Evolutionary conservation across 2,797 vertebrate genomes (phyloP).

Genomic region (Alfaro cultratus): DNA sequence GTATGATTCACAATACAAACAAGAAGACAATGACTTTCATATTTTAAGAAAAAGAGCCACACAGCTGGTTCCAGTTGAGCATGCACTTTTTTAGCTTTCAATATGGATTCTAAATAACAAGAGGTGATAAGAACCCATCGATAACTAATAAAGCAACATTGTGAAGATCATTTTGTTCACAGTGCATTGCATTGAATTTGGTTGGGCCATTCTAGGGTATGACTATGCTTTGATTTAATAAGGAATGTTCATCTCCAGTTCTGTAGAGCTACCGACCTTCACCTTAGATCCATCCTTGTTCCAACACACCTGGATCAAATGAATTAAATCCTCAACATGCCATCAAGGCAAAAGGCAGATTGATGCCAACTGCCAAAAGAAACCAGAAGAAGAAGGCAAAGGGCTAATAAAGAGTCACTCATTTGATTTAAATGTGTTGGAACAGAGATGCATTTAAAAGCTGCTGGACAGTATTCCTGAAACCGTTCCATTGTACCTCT

Average conservation of each 20-base stretch:
- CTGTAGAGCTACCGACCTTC: not conserved
- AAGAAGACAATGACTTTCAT: slow-evolving; percentile 31
- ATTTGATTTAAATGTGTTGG: not conserved
- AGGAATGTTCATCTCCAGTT: not conserved
- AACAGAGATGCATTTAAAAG: not conserved
- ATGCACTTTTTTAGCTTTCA: slow-evolving; percentile 30
- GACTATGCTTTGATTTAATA: not conserved
- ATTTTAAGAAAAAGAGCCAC: slow-evolving; percentile 34
- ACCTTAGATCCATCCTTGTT: not conserved
- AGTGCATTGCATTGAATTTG: not conserved
- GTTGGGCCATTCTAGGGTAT: not conserved
- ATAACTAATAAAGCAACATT: slow-evolving; percentile 60
- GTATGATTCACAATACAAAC: slow-evolving; percentile 37
- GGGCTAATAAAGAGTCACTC: not conserved
- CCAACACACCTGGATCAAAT: not conserved
- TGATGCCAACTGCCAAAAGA: no score
- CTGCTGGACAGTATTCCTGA: not conserved
- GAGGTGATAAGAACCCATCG: slow-evolving; percentile 54
- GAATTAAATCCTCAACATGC: not conserved
- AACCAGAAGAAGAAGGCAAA: no score
- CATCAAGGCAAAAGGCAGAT: not conserved
- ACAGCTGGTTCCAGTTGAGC: slow-evolving; percentile 28
- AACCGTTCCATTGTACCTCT: not conserved
- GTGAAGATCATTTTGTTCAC: slow-evolving; percentile 16
- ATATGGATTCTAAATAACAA: slow-evolving; percentile 26